These are phyloP conservation scores for Gobio gobio DNA, from an alignment of 2,113 vertebrate species.

Conservation along the genomic window DNA sequence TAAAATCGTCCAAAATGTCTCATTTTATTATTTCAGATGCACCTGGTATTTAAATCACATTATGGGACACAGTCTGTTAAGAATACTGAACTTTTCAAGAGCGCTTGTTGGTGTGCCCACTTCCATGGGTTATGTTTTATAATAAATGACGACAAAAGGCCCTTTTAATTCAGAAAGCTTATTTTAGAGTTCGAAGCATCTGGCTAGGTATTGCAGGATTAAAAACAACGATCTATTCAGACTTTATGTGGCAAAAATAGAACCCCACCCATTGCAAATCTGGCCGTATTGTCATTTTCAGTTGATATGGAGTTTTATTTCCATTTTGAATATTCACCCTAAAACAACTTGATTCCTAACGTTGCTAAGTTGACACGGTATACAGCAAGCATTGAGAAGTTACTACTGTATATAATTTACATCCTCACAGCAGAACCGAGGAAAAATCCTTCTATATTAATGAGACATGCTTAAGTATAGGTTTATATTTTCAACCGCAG, in stretches of 20 bases:
- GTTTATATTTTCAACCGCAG: slow-evolving; percentile 73
- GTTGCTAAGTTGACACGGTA: not conserved
- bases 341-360: not conserved
- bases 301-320: not conserved
- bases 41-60: slow-evolving; percentile 23
- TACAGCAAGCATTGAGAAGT: not conserved
- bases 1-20: slow-evolving; percentile 11
- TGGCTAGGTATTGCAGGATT: not conserved
- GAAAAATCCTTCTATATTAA: slow-evolving; percentile 67
- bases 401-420: not conserved
- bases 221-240: slow-evolving; percentile 3
- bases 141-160: not conserved
- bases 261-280: not conserved
- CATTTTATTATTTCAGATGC: slow-evolving; percentile 22
- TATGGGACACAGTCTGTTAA: slow-evolving; percentile 37
- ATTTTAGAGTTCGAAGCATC: too few species aligned
- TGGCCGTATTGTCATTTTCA: not conserved
- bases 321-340: not conserved
- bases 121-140: slow-evolving; percentile 5
- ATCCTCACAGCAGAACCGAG: not conserved
- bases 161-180: not conserved
- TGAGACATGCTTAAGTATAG: slow-evolving; percentile 71
- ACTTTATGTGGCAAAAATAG: not conserved
- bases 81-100: slow-evolving; percentile 15
- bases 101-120: slow-evolving; percentile 14